Evolutionary conservation across 2,797 vertebrate species (phyloP).

Genomic region (Gymnothorax javanicus): DNA sequence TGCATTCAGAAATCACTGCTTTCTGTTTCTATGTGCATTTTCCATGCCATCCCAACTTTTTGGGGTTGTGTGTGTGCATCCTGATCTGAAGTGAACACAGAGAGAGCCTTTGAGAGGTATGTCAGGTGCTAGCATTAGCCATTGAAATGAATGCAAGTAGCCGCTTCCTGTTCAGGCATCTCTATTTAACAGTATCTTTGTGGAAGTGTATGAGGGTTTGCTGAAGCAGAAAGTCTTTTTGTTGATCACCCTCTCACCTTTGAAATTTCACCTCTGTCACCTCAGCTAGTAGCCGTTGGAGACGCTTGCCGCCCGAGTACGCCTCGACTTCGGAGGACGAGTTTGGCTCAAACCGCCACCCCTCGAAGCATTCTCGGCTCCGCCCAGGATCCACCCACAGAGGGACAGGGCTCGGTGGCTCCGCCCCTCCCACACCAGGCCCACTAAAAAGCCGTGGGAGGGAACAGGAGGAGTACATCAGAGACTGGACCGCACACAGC

Average conservation of each 20-base stretch:
- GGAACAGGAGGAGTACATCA: constrained; percentile 97
- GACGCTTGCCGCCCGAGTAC: constrained; percentile 95
- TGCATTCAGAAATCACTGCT: too few relatives aligned
- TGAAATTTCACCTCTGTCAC: constrained; percentile 37
- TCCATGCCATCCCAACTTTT: background rate
- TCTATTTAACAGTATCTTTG: too few relatives aligned
- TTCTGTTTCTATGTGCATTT: background rate
- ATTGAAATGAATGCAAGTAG: too few relatives aligned
- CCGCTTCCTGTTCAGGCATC: too few relatives aligned
- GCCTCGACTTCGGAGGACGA: constrained; percentile 99
- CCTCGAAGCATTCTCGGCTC: constrained; percentile 87
- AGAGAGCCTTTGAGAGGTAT: too few relatives aligned
- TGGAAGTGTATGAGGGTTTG: too few relatives aligned
- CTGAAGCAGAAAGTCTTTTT: constrained; percentile 30
- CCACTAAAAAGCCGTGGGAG: constrained; percentile 87
- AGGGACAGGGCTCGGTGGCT: constrained; percentile 79
- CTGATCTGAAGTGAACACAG: background rate
- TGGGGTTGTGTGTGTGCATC: background rate
- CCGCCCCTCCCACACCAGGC: constrained; percentile 73
- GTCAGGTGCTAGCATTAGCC: too few relatives aligned
- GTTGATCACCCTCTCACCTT: constrained; percentile 38
- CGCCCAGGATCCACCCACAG: constrained; percentile 86
- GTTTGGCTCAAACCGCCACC: constrained; percentile 92
- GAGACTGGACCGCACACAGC: constrained; percentile 97
- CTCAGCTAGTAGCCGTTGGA: constrained; percentile 91